Conservation (phyloP, 2,113 vertebrate genomes). For the Halcyon malimbica region DNA sequence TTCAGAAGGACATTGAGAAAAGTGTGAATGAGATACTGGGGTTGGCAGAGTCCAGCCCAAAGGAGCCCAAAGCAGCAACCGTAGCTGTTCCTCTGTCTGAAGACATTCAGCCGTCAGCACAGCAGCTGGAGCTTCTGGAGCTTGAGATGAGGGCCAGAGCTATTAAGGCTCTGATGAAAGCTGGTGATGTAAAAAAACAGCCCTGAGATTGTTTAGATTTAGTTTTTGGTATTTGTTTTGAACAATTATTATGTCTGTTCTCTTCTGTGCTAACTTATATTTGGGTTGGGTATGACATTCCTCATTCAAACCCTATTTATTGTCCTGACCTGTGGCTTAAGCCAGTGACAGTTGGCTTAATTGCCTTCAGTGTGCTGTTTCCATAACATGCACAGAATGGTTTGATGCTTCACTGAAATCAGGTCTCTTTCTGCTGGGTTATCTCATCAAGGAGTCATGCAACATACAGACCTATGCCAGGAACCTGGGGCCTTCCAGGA, state of each 20-base stretch:
- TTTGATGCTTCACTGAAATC: background rate
- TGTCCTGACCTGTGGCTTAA: slow-evolving; percentile 21
- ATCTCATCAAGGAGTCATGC: background rate
- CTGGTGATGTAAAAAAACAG: slow-evolving; percentile 85
- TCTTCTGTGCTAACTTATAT: slow-evolving; percentile 48
- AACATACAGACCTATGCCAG: background rate
- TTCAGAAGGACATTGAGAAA: slow-evolving; percentile 93
- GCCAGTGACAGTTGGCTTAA: background rate
- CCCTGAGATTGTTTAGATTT: slow-evolving; percentile 22
- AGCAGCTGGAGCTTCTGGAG: slow-evolving; percentile 95
- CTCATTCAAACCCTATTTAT: slow-evolving; percentile 20
- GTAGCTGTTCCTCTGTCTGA: slow-evolving; percentile 47
- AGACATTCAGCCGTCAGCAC: slow-evolving; percentile 86
- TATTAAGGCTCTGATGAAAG: slow-evolving; percentile 98
- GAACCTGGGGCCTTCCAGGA: background rate
- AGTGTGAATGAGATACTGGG: slow-evolving; percentile 95
- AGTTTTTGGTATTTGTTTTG: slow-evolving; percentile 24
- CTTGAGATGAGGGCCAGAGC: slow-evolving; percentile 96
- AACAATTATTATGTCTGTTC: slow-evolving; percentile 29
- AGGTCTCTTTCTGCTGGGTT: slow-evolving; percentile 1
- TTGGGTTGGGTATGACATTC: slow-evolving; percentile 51
- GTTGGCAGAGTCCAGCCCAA: slow-evolving; percentile 68
- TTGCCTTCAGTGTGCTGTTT: background rate
- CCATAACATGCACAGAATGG: background rate
- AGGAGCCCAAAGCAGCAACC: slow-evolving; percentile 57